Percentiles rank a stretch among this genome's conserved stretches.
phyloP scores from a whole-genome alignment of 2,113 vertebrate genomes.

The Calidris pygmaea region DNA sequence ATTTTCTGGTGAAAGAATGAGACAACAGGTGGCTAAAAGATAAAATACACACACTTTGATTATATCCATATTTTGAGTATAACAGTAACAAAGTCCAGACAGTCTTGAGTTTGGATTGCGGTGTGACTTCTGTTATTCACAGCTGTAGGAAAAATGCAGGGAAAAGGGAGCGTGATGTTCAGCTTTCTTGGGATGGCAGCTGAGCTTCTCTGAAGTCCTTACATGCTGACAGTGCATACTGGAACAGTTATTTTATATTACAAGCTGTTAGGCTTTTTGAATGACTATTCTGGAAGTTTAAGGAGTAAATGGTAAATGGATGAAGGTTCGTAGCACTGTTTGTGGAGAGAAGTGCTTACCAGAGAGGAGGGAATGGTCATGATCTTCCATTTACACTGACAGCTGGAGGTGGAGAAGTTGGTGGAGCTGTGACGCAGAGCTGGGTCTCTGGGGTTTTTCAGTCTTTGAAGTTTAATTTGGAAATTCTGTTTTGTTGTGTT shows the following conservation, averaged over 20 bases:
- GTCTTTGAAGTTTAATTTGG: background rate
- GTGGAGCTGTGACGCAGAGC: background rate
- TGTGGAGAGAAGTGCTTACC: background rate
- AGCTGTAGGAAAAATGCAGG: background rate
- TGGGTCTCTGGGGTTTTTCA: background rate
- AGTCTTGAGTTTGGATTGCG: background rate
- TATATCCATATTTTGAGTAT: background rate
- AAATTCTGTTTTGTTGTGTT: background rate
- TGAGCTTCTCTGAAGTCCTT: background rate
- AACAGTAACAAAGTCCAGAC: background rate
- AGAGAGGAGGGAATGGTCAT: background rate
- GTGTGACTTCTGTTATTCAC: background rate
- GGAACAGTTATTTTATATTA: background rate
- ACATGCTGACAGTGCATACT: background rate
- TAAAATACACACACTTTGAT: background rate
- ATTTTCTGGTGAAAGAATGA: background rate
- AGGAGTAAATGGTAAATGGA: background rate
- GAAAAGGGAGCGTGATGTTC: background rate
- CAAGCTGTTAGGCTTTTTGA: background rate
- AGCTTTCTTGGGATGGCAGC: background rate
- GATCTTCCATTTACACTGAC: background rate
- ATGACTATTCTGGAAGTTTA: background rate
- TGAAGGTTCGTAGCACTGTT: background rate
- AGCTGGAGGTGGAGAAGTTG: background rate
- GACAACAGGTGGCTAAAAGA: background rate